Evolutionary conservation across 2,888 invertebrate genomes (phyloP), one percentile per base, ranked within the genome.

Genomic region (Digitonthophagus gazella): DNA sequence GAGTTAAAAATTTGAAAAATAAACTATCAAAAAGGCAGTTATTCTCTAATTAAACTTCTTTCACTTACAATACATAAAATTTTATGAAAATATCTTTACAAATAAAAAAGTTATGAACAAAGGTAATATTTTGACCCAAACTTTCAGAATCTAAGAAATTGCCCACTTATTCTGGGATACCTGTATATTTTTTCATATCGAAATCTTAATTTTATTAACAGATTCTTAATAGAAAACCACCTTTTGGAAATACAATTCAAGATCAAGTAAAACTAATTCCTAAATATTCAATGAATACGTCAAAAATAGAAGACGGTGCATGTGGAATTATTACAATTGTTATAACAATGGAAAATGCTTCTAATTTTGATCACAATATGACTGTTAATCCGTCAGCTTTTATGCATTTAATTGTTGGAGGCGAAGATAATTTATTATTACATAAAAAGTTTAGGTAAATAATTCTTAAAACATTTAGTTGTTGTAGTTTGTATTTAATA

Each of bases 171-270:
- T n/a, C n/a, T n/a, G n/a, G n/a, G n/a, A n/a, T n/a, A n/a, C n/a
- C n/a, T n/a, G n/a, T n/a, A n/a, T n/a, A n/a, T n/a, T n/a, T n/a
- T n/a, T n/a, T n/a, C n/a, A n/a, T n/a, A n/a, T n/a, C n/a, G n/a
- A n/a, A n/a, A n/a, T n/a, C n/a, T n/a, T n/a, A n/a, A n/a, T n/a
- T n/a, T n/a, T n/a, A n/a, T n/a, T n/a, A n/a, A n/a, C 75, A 92
- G 91, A 90, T 92, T 77, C 86, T 91, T 76, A 91, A 90, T 79
- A 87, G 90, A 78, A 87, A 89, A 57, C 88, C 92, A 11, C 93
- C 93, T 58, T 88, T 90, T 73, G 93, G 93, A 2, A 90, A 90
- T 77, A 81, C 86, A 58, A 78, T 93, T 2, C 84, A 87, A 57
- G 89, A 90, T 71, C 86, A 88, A 80, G 86, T 90, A 11, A 80